These are phyloP conservation scores for Syngnathus floridae DNA, from an alignment of 2,113 vertebrate species.

Conservation along the genomic window DNA sequence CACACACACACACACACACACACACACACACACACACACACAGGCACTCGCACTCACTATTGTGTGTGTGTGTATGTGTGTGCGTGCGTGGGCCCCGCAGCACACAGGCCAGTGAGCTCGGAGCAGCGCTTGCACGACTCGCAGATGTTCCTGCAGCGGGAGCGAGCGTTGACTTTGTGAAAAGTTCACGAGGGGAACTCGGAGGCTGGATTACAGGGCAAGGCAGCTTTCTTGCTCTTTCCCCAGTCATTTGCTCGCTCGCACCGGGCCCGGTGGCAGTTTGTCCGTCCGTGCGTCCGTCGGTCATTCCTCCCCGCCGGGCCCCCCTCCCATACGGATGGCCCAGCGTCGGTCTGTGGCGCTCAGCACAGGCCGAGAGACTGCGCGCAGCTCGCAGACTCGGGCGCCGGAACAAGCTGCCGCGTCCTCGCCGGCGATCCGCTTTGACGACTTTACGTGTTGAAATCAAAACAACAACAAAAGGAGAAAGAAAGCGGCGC, in stretches of 20 bases:
- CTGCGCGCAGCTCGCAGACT: neutral
- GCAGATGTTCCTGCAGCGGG: slow-evolving; percentile 61
- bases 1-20: no score
- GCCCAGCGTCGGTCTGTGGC: slow-evolving; percentile 64
- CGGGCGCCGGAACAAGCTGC: neutral
- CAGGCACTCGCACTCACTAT: neutral
- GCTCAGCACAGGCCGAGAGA: slow-evolving; percentile 63
- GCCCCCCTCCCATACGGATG: slow-evolving; percentile 68
- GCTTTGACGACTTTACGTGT: slow-evolving; percentile 44
- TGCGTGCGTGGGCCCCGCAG: neutral
- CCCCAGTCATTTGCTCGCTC: slow-evolving; percentile 32
- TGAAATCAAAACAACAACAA: neutral
- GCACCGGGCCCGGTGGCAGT: slow-evolving; percentile 46
- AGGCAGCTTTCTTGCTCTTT: slow-evolving; percentile 33
- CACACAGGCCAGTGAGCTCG: neutral
- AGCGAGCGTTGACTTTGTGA: slow-evolving; percentile 27
- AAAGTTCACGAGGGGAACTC: slow-evolving; percentile 10
- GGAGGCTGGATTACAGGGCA: slow-evolving; percentile 12
- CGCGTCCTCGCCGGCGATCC: slow-evolving; percentile 31
- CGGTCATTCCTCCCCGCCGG: slow-evolving; percentile 51
- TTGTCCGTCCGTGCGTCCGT: slow-evolving; percentile 44
- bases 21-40: no score
- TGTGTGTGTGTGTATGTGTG: neutral
- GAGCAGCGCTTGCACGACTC: slow-evolving; percentile 52
- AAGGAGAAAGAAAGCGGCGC: neutral